These are phyloP conservation scores for Saguinus midas DNA, from an alignment of 2,113 vertebrate genomes.

Conservation along the genomic window DNA sequence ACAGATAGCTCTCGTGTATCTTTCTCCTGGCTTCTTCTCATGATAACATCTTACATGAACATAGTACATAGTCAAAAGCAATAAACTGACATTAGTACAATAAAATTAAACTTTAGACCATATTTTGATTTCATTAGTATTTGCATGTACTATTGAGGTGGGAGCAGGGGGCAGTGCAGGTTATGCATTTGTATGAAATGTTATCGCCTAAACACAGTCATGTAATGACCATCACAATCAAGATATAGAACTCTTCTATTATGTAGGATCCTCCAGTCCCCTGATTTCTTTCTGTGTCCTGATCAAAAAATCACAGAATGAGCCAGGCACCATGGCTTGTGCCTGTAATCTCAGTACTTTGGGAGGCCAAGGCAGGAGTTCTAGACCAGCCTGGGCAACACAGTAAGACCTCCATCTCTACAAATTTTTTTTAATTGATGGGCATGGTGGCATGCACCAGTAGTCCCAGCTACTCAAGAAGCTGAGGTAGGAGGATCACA, in stretches of 20 bases:
- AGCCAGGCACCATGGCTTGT: no score
- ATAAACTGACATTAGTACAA: background rate
- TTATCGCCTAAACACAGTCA: background rate
- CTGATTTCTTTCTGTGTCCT: background rate
- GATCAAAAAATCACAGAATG: background rate
- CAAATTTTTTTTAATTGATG: no score
- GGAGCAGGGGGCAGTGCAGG: no score
- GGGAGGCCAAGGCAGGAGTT: no score
- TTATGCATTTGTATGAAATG: background rate
- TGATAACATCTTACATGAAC: background rate
- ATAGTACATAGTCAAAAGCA: background rate
- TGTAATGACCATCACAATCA: background rate
- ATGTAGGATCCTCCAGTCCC: background rate
- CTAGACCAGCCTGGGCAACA: no score
- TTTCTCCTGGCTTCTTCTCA: background rate
- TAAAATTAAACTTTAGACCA: background rate
- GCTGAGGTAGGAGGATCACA: no score
- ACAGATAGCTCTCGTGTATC: background rate
- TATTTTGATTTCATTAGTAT: background rate
- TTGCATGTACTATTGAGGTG: background rate
- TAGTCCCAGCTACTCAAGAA: no score
- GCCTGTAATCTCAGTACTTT: no score
- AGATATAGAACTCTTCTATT: background rate
- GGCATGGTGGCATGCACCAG: no score
- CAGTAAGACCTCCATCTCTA: no score